These are phyloP conservation scores for Ophraella communa DNA, from an alignment of 2,888 invertebrate genomes.

Conservation along the genomic window DNA sequence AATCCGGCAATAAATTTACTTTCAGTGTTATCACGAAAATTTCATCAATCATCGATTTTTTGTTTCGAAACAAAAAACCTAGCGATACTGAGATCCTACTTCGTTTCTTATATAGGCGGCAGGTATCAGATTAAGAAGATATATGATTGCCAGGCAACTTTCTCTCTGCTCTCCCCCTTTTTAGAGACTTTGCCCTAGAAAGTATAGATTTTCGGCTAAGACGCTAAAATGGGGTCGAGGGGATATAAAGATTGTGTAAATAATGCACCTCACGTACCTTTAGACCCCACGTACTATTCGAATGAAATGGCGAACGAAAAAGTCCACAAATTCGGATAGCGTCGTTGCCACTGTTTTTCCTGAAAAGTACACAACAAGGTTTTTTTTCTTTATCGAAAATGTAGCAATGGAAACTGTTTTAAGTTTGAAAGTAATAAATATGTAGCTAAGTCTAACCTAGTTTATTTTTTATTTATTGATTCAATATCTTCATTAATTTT, in stretches of 20 bases:
- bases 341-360: slow-evolving; percentile 6
- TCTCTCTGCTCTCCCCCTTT: slow-evolving; percentile 34
- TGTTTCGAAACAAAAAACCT: slow-evolving; percentile 15
- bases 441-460: no score
- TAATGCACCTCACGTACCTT: slow-evolving; percentile 56
- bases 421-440: no score
- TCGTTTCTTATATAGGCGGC: slow-evolving; percentile 17
- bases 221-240: slow-evolving; percentile 26
- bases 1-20: background rate
- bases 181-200: slow-evolving; percentile 33
- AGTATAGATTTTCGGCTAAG: slow-evolving; percentile 56
- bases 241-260: slow-evolving; percentile 56
- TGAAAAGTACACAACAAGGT: background rate
- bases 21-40: background rate
- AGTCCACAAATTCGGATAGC: slow-evolving; percentile 13
- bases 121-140: slow-evolving; percentile 39
- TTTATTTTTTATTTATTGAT: no score
- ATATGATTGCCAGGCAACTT: slow-evolving; percentile 37
- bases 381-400: no score
- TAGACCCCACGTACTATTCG: slow-evolving; percentile 38
- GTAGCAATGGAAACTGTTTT: no score
- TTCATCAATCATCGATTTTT: slow-evolving; percentile 4
- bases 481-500: no score
- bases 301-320: slow-evolving; percentile 14
- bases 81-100: slow-evolving; percentile 4